Conservation (phyloP, 2,888 invertebrate species). For the Dinocampus coccinellae region DNA sequence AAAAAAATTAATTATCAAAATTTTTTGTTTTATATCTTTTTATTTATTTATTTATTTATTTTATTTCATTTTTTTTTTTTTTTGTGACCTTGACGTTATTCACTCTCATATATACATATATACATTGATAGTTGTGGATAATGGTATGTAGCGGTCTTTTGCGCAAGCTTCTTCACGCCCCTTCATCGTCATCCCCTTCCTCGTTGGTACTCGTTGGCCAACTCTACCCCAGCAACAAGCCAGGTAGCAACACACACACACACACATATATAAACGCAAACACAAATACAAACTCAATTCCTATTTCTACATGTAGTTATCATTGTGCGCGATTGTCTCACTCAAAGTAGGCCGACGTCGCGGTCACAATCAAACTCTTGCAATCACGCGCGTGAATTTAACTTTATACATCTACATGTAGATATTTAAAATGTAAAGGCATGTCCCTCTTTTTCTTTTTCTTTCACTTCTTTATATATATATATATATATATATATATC, state of each 20-base stretch:
- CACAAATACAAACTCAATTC: not conserved
- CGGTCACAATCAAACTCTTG: constrained; percentile 49
- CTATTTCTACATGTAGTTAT: constrained; percentile 33
- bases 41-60: no score
- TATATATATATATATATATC: not conserved
- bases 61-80: no score
- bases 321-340: constrained; percentile 59
- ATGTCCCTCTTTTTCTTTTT: no score
- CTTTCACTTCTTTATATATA: no score
- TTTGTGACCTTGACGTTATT: constrained; percentile 52
- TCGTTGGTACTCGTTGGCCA: constrained; percentile 18
- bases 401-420: not conserved
- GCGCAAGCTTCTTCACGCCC: not conserved
- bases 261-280: not conserved
- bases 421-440: no score
- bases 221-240: constrained; percentile 32
- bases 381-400: constrained; percentile 41
- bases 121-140: not conserved
- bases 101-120: constrained; percentile 16
- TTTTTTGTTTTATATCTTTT: not conserved
- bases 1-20: constrained; percentile 4
- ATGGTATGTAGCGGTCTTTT: not conserved
- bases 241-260: constrained; percentile 31
- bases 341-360: constrained; percentile 61
- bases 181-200: constrained; percentile 19